Conservation (phyloP, 2,888 invertebrate genomes). For the Lucinisca nassula region DNA sequence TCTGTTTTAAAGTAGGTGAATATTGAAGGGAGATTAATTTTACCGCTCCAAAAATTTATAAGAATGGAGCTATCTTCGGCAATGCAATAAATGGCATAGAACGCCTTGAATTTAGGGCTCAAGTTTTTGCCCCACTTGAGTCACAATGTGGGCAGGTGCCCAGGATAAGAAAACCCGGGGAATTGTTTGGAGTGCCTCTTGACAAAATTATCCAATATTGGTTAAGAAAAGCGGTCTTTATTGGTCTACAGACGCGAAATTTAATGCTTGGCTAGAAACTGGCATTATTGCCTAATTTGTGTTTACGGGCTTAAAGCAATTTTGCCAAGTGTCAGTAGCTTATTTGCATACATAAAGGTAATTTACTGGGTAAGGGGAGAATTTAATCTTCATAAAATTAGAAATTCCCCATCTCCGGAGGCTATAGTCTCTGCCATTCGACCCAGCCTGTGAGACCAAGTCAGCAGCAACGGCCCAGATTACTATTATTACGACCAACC, state of each 20-base stretch:
- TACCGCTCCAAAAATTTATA: background rate
- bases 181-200: conserved; percentile 18
- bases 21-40: background rate
- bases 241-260: conserved; percentile 36
- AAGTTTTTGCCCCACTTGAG: background rate
- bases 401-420: conserved; percentile 11
- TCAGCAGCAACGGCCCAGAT: too few relatives aligned
- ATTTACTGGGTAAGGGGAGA: conserved; percentile 47
- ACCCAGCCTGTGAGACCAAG: too few relatives aligned
- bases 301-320: conserved; percentile 33
- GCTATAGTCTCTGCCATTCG: background rate
- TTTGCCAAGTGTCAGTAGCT: conserved; percentile 32
- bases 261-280: conserved; percentile 30
- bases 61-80: background rate
- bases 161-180: background rate
- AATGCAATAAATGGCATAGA: background rate
- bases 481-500: too few relatives aligned
- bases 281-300: conserved; percentile 23
- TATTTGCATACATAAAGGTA: conserved; percentile 37
- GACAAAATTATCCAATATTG: conserved; percentile 28
- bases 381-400: conserved; percentile 65
- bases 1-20: conserved; percentile 3
- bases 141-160: conserved; percentile 17
- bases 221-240: conserved; percentile 18
- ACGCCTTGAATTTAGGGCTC: background rate